These are phyloP conservation scores for Prionace glauca DNA, from an alignment of 2,797 vertebrate species.

Conservation along the genomic window DNA sequence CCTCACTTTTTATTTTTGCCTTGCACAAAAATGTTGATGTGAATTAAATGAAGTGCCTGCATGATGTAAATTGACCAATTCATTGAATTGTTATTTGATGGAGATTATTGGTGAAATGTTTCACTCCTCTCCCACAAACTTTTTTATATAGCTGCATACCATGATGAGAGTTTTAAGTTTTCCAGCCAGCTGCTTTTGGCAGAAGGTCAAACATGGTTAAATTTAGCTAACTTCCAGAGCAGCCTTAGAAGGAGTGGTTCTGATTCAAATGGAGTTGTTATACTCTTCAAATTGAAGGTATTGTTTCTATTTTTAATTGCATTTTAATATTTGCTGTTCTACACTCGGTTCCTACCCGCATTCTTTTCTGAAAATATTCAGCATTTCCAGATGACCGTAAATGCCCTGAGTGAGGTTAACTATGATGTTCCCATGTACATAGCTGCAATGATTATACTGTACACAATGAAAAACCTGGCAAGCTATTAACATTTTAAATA, in stretches of 20 bases:
- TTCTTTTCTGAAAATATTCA: neutral
- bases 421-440: no score
- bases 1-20: neutral
- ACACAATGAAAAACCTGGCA: neutral
- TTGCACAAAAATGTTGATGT: neutral
- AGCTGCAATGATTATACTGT: neutral
- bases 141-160: neutral
- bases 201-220: conserved; percentile 11
- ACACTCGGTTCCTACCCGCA: neutral
- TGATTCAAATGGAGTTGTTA: neutral
- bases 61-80: neutral
- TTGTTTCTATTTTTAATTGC: neutral
- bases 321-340: neutral
- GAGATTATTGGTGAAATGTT: neutral
- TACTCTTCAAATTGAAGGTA: neutral
- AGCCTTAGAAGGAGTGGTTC: conserved; percentile 11
- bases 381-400: neutral
- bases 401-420: neutral
- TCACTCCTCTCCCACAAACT: neutral
- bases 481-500: neutral
- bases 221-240: neutral
- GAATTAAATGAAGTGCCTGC: neutral
- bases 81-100: neutral
- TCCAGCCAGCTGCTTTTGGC: conserved; percentile 24
- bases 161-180: neutral